Base-by-base conservation (phyloP, 2,888 invertebrate species). In the Seira sanloemensis region DNA sequence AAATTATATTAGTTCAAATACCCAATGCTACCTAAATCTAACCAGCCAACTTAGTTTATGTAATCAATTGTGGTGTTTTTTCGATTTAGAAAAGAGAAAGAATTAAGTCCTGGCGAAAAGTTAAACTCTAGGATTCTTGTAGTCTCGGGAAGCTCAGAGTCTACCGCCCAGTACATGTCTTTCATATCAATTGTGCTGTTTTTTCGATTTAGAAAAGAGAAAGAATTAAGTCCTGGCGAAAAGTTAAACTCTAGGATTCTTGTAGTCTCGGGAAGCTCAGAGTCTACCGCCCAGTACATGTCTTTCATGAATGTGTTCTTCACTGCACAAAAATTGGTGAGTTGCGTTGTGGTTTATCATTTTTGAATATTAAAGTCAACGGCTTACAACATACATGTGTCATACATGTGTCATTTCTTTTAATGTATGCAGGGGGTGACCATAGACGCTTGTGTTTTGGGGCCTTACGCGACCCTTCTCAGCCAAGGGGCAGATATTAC, bases 231-330 rank as follows among this genome's bases (percentile, higher is more conserved):
- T n/a, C 88, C 91, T 24, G 91, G 91, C 21, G 91, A 91, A 72
- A 91, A 93, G 90, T 92, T 96, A 90, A 94, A 95, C 90, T 94
- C 96, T 1, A 93, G 97, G 76, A 95, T 97, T 78, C 92, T 97
- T 71, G 94, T 97, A 0, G 93, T 98, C 0, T 97, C 98, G 0
- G 97, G 97, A 16, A 96, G 97, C 91, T 95, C 95, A 37, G 97
- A 97, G 91, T 96, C 96, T 2, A 96, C 97, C 0, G 96, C 96
- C 0, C 98, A 99, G 91, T 99, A 99, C 90, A 98, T 99, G 94
- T 97, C 97, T 90, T 97, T 98, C 90, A 99, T 99, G 98, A 99
- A 99, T 91, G 96, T 97, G 1, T 98, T 99, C 91, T 98, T 99
- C 90, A 97, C 98, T 1, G 97, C 98, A 0, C 97, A 96, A 91